A percentile compares a stretch with the other conserved stretches of the same genome.
Conservation (phyloP, 2,888 invertebrate species). For the Melieria crassipennis region DNA sequence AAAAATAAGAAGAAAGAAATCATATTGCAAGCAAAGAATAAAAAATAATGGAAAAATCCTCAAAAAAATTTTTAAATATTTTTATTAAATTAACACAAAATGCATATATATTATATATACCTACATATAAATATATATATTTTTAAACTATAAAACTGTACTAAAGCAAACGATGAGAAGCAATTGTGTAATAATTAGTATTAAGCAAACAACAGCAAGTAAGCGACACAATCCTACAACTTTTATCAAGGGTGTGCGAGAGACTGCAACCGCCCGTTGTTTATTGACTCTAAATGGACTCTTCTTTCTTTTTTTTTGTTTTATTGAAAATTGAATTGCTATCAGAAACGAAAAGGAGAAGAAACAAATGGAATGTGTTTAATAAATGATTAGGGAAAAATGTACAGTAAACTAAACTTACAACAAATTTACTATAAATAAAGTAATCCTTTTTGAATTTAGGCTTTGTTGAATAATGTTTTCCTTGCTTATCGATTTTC, state of each 20-base stretch:
- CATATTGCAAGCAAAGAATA: conserved; percentile 38
- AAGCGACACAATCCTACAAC: not conserved
- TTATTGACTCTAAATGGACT: conserved; percentile 26
- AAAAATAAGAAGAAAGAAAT: conserved; percentile 36
- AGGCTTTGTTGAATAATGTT: conserved; percentile 36
- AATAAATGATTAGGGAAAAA: no score
- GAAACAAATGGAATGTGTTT: not conserved
- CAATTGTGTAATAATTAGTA: conserved; percentile 47
- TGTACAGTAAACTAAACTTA: no score
- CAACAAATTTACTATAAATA: no score
- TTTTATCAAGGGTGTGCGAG: conserved; percentile 36
- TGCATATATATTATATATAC: conserved; percentile 41
- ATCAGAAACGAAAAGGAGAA: not conserved
- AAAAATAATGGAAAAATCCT: conserved; percentile 29
- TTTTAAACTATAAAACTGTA: conserved; percentile 40
- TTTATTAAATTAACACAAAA: conserved; percentile 40
- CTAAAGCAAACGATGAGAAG: conserved; percentile 43
- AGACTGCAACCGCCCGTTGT: conserved; percentile 38
- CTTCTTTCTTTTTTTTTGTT: conserved; percentile 26
- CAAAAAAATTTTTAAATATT: conserved; percentile 43
- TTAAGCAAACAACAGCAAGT: conserved; percentile 22
- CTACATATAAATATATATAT: conserved; percentile 36
- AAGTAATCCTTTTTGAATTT: not conserved
- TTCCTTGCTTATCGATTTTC: conserved; percentile 31
- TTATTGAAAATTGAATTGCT: conserved; percentile 24